Conservation (phyloP, 2,888 invertebrate species). For the Ichneumoninae sp. region DNA sequence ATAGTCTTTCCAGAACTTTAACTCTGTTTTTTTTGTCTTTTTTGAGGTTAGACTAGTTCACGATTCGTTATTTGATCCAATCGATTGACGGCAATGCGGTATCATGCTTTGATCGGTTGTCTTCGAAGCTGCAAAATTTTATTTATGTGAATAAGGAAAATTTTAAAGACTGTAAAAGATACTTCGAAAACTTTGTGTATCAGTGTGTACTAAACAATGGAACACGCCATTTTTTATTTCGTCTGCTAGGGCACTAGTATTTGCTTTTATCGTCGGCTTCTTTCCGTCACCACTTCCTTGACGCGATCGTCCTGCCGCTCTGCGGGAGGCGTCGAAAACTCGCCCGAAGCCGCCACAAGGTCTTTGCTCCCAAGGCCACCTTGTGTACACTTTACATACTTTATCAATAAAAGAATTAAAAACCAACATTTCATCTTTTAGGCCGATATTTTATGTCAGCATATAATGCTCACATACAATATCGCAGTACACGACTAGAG, state of each 20-base stretch:
- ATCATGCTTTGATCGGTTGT: neutral
- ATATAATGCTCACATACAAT: no score
- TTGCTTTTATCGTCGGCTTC: no score
- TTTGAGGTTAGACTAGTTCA: neutral
- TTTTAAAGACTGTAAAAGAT: neutral
- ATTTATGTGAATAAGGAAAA: neutral
- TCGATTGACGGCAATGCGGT: neutral
- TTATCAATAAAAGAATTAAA: no score
- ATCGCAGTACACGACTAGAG: no score
- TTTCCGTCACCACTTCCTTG: no score
- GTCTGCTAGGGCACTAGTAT: neutral
- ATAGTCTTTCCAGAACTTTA: neutral
- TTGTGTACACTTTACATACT: no score
- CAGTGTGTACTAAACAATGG: constrained; percentile 33
- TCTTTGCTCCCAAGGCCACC: no score
- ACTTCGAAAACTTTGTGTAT: neutral
- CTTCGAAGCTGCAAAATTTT: neutral
- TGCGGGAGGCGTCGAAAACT: no score
- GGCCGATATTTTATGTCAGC: no score
- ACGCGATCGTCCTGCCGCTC: no score
- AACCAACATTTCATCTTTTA: no score
- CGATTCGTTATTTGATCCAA: neutral
- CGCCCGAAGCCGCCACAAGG: no score
- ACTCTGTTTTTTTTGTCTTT: neutral
- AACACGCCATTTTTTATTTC: constrained; percentile 26